Percentiles rank a stretch among this genome's conserved stretches.
Conservation (phyloP, 2,888 invertebrate genomes). For the Latheticus oryzae region DNA sequence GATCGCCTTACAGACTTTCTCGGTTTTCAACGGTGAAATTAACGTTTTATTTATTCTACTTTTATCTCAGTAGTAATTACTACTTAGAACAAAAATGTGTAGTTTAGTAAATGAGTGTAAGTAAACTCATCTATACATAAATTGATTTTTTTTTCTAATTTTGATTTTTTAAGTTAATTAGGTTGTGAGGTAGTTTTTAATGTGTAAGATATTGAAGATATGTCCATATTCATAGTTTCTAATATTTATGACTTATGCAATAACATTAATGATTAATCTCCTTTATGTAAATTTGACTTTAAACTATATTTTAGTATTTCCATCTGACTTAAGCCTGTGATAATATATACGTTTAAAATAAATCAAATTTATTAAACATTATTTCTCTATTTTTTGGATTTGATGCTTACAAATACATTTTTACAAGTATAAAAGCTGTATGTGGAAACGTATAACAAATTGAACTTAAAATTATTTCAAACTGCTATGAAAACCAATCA, state of each 20-base stretch:
- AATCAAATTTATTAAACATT: slow-evolving; percentile 42
- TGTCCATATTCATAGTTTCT: slow-evolving; percentile 29
- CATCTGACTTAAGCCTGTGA: slow-evolving; percentile 63
- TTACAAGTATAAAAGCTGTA: slow-evolving; percentile 38
- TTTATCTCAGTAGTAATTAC: slow-evolving; percentile 9
- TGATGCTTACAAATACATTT: slow-evolving; percentile 28
- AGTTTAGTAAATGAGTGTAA: slow-evolving; percentile 21
- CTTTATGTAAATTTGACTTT: slow-evolving; percentile 37
- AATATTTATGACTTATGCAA: slow-evolving; percentile 40
- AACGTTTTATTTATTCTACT: slow-evolving; percentile 27
- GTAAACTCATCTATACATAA: slow-evolving; percentile 30
- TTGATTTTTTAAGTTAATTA: slow-evolving; percentile 33
- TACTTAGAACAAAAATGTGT: slow-evolving; percentile 29
- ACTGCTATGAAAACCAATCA: slow-evolving; percentile 77
- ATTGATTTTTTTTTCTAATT: slow-evolving; percentile 28
- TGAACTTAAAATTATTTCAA: no score
- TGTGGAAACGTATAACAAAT: slow-evolving; percentile 22
- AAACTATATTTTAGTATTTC: slow-evolving; percentile 56
- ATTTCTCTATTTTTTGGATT: slow-evolving; percentile 25
- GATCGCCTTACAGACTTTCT: slow-evolving; percentile 80
- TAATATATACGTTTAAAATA: slow-evolving; percentile 57
- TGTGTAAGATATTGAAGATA: slow-evolving; percentile 38
- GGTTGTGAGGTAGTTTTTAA: slow-evolving; percentile 39
- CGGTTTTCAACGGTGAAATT: slow-evolving; percentile 72
- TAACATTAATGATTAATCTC: slow-evolving; percentile 32